Base-by-base conservation (phyloP, 2,888 invertebrate genomes). In the Andrena trimmerana region DNA sequence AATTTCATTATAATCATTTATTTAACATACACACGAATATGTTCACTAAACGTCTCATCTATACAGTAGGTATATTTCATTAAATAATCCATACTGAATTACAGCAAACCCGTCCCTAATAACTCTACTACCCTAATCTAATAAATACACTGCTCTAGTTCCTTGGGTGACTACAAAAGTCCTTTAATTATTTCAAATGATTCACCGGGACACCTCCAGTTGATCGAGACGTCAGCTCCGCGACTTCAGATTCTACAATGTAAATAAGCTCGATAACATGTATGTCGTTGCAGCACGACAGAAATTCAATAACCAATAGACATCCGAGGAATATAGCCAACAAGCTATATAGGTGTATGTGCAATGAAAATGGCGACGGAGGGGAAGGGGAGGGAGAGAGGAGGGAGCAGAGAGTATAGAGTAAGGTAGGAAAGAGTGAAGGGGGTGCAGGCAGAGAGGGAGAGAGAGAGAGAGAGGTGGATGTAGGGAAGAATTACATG, bases 291-390 rank as follows among this genome's bases (percentile, higher is more conserved):
- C 89, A 86, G 80, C 83, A 81, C 83, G 90, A 90, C 91, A 90
- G 89, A 89, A 90, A 91, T 91, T 91, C 92, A 90, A 92, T 91
- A 92, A 88, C 89, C 90, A 86, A 91, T 91, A 88, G 90, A 89
- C 81, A 87, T 88, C 86, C 90, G 86, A 80, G 88, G 81, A 88
- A 90, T 90, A 89, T 86, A 88, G 87, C 76, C 87, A 83, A 86
- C 79, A 74, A 83, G 70, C 74, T 60, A 5, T 42, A 42, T 16
- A n/a, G 60, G 48, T 29, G 63, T 70, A 52, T 33, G 60, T 48
- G 76, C 36, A 74, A 71, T 57, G 67, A 86, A 72, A 73, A 63
- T 52, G 57, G 48, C 59, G 52, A 54, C 27, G 50, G 52, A 13
- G 66, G 50, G 10, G 68, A 57, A 33, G 36, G 20, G 36, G 20